Base-by-base conservation (phyloP, 1,140 invertebrate genomes). In the Micrasema minimum region DNA sequence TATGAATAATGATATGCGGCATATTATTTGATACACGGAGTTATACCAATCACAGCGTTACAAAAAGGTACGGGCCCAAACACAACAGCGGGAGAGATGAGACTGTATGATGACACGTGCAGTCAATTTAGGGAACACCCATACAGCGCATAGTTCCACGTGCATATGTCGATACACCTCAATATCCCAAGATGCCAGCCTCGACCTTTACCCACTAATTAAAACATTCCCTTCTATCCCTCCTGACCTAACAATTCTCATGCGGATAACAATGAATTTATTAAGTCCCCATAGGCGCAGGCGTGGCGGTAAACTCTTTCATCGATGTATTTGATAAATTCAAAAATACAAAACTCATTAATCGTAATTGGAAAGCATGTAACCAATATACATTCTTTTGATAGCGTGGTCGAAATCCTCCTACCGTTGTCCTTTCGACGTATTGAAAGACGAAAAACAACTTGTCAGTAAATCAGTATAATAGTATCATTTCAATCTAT, bases 101-200 rank as follows among this genome's bases (percentile, higher is more conserved):
- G n/a, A 23, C 51, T 55, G 51, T 20, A 35, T 38, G 37, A 20
- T 59, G 37, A 59, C 55, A 59, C 55, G 55, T 59, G 55, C 37
- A 22, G 31, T 2, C 11, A 10, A 41, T 7, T 20, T 2, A 2
- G 37, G 55, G 55, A 59, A 59, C 55, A 59, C 55, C 55, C 55
- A 59, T 38, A 9, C 55, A 43, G 55, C 37, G 55, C 55, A 59
- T 59, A 59, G 26, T 23, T 55, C 23, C 55, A 41, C 55, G 55
- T 38, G 55, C 51, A 22, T 16, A n/a, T 16, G 43, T 16, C 43
- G 9, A 14, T 26, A 31, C 23, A n/a, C 12, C 26, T 35, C 51
- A 14, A 37, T 16, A 26, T 12, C 51, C 9, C 11, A 12, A 23
- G 22, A 26, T 31, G 20, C 20, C 11, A 43, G 10, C 3, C 41